These are phyloP conservation scores for Pedionomus torquatus DNA, from an alignment of 2,113 vertebrate genomes.

Conservation along the genomic window DNA sequence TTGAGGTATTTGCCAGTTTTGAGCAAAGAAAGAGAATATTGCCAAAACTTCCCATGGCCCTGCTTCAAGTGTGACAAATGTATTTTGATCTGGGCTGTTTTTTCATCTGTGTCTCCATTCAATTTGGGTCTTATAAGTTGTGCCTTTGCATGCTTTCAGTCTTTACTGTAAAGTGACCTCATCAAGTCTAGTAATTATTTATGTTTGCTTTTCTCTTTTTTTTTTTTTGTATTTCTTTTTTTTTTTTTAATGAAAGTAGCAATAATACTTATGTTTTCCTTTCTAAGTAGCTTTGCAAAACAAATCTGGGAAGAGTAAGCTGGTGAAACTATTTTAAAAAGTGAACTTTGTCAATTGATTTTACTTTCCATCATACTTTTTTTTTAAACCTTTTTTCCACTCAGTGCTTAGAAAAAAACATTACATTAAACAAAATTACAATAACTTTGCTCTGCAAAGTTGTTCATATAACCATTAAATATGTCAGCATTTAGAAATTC, in stretches of 20 bases:
- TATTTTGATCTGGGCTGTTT: not conserved
- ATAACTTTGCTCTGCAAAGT: not conserved
- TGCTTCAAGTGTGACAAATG: not conserved
- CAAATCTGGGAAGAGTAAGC: not conserved
- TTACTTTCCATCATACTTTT: not conserved
- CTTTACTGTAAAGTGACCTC: not conserved
- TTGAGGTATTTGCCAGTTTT: not conserved
- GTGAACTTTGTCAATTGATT: not conserved
- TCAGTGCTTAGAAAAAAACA: not conserved
- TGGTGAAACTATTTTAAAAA: not conserved
- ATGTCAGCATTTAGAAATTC: not conserved
- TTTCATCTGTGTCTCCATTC: not conserved
- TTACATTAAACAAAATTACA: not conserved
- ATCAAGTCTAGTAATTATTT: not conserved
- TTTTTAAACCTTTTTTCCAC: fast-evolving
- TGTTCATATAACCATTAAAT: not conserved
- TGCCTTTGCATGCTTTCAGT: not conserved
- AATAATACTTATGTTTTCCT: not conserved
- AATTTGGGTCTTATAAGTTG: not conserved
- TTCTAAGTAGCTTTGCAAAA: not conserved
- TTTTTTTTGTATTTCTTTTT: not conserved
- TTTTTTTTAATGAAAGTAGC: not conserved
- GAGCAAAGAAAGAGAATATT: not conserved
- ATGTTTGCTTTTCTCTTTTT: not conserved
- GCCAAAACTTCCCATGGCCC: not conserved